Evolutionary conservation across 2,797 vertebrate genomes (phyloP).

Genomic region (Chaetodon trifasciatus): DNA sequence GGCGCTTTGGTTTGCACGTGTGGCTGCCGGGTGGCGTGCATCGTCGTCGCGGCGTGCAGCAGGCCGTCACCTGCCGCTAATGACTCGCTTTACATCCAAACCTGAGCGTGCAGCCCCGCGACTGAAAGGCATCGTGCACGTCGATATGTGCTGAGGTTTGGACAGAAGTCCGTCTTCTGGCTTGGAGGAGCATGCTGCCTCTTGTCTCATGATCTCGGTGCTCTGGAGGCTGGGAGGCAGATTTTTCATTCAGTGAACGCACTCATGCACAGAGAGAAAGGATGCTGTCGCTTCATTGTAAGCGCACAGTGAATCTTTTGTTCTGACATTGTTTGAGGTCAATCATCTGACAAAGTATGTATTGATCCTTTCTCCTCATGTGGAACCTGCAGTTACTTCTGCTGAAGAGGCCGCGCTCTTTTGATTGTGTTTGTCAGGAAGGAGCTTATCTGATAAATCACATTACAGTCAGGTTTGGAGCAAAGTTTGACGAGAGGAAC

Average conservation of each 20-base stretch:
- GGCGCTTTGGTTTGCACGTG: conserved; percentile 11
- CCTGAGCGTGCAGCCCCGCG: conserved; percentile 5
- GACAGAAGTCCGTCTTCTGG: neutral
- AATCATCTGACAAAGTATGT: conserved; percentile 33
- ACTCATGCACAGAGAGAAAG: neutral
- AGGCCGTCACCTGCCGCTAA: neutral
- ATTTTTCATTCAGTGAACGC: neutral
- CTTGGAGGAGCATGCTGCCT: conserved; percentile 26
- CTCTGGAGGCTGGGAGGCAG: conserved; percentile 23
- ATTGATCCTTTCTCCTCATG: conserved; percentile 11
- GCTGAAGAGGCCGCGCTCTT: neutral
- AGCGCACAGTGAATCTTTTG: conserved; percentile 35
- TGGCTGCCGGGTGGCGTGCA: neutral
- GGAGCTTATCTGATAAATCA: neutral
- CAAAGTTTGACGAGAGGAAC: neutral
- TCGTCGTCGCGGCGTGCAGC: neutral
- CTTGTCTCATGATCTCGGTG: conserved; percentile 49
- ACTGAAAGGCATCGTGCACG: too few species aligned
- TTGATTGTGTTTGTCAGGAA: neutral
- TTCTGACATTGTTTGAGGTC: conserved; percentile 32
- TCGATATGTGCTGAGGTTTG: neutral
- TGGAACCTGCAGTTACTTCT: conserved; percentile 14
- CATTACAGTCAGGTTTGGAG: neutral
- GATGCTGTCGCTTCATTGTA: conserved; percentile 10
- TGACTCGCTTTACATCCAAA: neutral